Evolutionary conservation across 2,797 vertebrate genomes (phyloP).

Genomic region (Momotus momota): DNA sequence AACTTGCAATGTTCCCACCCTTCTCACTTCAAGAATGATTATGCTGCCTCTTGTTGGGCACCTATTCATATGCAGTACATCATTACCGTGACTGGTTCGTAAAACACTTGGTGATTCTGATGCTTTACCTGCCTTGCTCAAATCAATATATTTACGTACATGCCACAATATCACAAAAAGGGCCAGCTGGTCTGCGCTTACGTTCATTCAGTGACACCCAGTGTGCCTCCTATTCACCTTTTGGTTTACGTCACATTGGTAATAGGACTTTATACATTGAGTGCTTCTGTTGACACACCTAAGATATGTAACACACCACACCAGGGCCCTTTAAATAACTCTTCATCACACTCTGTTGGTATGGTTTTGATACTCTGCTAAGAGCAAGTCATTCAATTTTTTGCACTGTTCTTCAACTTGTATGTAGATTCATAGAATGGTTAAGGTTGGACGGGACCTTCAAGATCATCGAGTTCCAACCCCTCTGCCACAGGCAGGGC

Average conservation of each 20-base stretch:
- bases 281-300: not conserved
- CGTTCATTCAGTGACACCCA: not conserved
- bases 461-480: no score
- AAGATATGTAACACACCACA: not conserved
- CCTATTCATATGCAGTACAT: not conserved
- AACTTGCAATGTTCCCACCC: not conserved
- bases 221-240: not conserved
- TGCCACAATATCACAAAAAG: not conserved
- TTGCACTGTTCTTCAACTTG: not conserved
- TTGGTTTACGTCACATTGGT: not conserved
- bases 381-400: not conserved
- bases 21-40: not conserved
- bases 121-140: not conserved
- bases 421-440: not conserved
- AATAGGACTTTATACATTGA: not conserved
- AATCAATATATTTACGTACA: not conserved
- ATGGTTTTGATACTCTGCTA: not conserved
- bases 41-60: not conserved
- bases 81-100: not conserved
- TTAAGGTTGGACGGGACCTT: no score
- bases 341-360: not conserved
- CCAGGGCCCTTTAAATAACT: not conserved
- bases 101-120: not conserved
- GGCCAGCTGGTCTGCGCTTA: not conserved
- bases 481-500: no score